Conservation (phyloP, 2,888 invertebrate species). For the Drosophila histrio region DNA sequence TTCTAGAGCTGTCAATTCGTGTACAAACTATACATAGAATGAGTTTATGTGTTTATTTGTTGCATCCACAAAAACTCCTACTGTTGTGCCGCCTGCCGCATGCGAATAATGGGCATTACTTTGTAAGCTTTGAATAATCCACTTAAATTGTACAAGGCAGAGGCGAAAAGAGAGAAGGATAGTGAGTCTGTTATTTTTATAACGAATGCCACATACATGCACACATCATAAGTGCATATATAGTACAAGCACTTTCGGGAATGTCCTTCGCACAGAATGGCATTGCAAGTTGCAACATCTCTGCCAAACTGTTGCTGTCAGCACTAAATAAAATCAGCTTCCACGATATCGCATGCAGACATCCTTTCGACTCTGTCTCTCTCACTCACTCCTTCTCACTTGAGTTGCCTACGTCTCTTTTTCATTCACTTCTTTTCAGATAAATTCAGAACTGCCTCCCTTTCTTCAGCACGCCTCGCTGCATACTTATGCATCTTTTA, state of each 20-base stretch:
- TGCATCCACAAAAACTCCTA: background rate
- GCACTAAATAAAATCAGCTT: constrained; percentile 73
- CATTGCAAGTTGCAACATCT: constrained; percentile 41
- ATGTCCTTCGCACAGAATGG: constrained; percentile 67
- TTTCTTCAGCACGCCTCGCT: constrained; percentile 12
- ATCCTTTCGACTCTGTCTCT: constrained; percentile 8
- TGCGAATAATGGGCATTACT: constrained; percentile 35
- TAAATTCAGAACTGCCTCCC: constrained; percentile 16
- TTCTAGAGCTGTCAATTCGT: background rate
- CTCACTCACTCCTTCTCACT: background rate
- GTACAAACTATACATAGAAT: constrained; percentile 11
- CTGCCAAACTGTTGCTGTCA: constrained; percentile 71
- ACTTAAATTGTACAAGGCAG: constrained; percentile 54
- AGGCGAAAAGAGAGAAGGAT: background rate
- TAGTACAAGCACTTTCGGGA: constrained; percentile 55
- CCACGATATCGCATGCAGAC: constrained; percentile 44
- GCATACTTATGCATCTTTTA: constrained; percentile 59
- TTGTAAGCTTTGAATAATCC: constrained; percentile 68
- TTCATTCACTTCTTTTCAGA: constrained; percentile 7
- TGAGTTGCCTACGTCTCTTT: background rate
- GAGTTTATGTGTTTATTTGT: background rate
- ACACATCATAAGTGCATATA: background rate
- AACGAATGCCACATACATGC: constrained; percentile 49
- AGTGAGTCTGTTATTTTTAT: constrained; percentile 57
- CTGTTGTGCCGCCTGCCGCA: background rate